Evolutionary conservation across 2,888 invertebrate genomes (phyloP), one percentile per base, ranked within the genome.

Genomic region (Tipula vernalis): DNA sequence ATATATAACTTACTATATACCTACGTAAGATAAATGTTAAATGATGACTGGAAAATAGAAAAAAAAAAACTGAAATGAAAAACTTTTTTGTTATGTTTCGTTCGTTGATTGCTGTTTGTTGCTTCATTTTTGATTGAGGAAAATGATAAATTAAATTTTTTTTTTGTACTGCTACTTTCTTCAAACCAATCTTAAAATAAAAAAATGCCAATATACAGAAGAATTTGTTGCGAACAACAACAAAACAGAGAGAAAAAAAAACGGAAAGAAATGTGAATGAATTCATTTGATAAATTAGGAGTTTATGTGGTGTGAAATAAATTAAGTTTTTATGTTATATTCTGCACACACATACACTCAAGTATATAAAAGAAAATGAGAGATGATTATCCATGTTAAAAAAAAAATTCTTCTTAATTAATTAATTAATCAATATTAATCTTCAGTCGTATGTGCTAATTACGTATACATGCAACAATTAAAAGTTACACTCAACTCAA

Each of bases 71-170:
- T 71, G 71, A 71, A 71, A 71, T 71, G 71, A 71, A 71, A 28
- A 71, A 71, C 10, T 28, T 71, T 10, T 28, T 51, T n/a, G 28
- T 71, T 28, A 28, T 71, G 10, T 71, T 71, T 71, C 71, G 71
- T 71, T 71, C 71, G 71, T 71, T 71, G 71, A 71, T 71, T 71
- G 71, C 71, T 71, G 71, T 71, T 71, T 71, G 71, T 71, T 71
- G 71, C 71, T 71, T 71, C 71, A 8, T 71, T 71, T 71, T 71
- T 71, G 71, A 71, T 71, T 71, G 71, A 71, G 71, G 28, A 71
- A 71, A 71, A 71, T 71, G 71, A 71, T 71, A 71, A 71, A 71
- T 71, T 71, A 71, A 71, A 71, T 71, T 71, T 28, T 71, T 71
- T 71, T 71, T 71, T 18, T 71, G 71, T 71, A 28, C 28, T 71